Percentiles rank a stretch among this genome's conserved stretches.
These are phyloP conservation scores for Ptilonorhynchus violaceus DNA, from an alignment of 2,113 vertebrate species.

Conservation along the genomic window DNA sequence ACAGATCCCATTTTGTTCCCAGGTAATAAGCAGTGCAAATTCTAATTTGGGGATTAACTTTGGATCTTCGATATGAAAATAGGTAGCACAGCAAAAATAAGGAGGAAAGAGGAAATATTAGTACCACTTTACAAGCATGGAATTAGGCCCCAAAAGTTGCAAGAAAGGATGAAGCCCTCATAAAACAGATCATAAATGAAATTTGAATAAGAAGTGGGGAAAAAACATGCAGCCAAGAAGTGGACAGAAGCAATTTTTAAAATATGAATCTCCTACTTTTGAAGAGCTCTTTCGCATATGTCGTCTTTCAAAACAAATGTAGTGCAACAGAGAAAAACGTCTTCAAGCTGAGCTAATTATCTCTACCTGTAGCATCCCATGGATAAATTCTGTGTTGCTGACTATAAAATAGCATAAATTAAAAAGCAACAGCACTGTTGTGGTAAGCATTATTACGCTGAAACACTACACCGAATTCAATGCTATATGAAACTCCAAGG, in stretches of 20 bases:
- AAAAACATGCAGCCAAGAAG: not conserved
- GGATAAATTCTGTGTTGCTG: not conserved
- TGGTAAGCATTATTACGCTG: accelerated
- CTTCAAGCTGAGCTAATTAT: not conserved
- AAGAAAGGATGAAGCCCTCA: not conserved
- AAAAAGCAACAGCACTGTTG: not conserved
- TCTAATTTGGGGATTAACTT: not conserved
- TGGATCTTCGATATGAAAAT: not conserved
- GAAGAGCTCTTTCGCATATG: not conserved
- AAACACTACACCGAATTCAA: not conserved
- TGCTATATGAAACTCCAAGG: not conserved
- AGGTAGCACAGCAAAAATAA: not conserved
- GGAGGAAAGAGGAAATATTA: not conserved
- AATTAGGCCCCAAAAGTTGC: not conserved
- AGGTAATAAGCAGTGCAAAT: not conserved
- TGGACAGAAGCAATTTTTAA: not conserved
- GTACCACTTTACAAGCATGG: not conserved
- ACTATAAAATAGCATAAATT: not conserved
- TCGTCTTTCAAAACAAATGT: not conserved
- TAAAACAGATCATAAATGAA: not conserved
- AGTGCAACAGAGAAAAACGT: not conserved
- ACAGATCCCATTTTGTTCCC: not conserved
- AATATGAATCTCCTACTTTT: not conserved
- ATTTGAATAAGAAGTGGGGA: not conserved
- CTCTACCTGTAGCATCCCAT: not conserved